A percentile compares a stretch with the other conserved stretches of the same genome.
Evolutionary conservation across 2,113 vertebrate genomes (phyloP).

Genomic region (Channa argus): DNA sequence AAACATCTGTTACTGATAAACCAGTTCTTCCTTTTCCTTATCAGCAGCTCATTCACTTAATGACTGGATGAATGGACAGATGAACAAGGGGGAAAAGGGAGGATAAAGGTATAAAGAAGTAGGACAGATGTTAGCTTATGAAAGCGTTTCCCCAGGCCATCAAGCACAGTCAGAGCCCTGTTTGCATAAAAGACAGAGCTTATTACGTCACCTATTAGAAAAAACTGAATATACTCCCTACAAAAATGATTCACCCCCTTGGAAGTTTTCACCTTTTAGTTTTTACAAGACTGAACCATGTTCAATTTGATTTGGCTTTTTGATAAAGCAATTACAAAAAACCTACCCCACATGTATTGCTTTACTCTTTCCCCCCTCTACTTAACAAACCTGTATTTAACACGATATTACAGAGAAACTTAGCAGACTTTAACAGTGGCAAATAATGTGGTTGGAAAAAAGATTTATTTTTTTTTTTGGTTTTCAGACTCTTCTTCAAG

Average conservation of each 20-base stretch:
- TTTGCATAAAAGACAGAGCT: not conserved
- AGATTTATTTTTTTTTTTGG: not conserved
- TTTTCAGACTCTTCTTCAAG: not conserved
- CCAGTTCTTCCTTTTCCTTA: constrained; percentile 34
- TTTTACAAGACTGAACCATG: too few relatives aligned
- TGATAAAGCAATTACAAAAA: too few relatives aligned
- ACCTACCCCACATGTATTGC: too few relatives aligned
- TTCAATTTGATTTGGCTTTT: too few relatives aligned
- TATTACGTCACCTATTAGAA: not conserved
- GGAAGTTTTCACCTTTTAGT: too few relatives aligned
- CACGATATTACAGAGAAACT: not conserved
- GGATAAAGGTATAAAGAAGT: constrained; percentile 51
- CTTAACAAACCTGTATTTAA: too few relatives aligned
- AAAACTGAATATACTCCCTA: not conserved
- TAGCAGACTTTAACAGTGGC: too few relatives aligned
- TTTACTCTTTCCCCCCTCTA: too few relatives aligned
- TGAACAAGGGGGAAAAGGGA: constrained; percentile 27
- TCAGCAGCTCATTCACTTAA: constrained; percentile 60
- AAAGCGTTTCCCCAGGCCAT: constrained; percentile 37
- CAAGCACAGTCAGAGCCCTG: constrained; percentile 10
- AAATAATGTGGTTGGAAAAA: not conserved
- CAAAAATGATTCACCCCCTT: too few relatives aligned
- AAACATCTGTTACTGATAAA: constrained; percentile 57
- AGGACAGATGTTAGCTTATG: constrained; percentile 61
- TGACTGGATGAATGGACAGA: constrained; percentile 29